A percentile compares a stretch with the other conserved stretches of the same genome.
These are phyloP conservation scores for Mus pahari DNA, from an alignment of 2,113 vertebrate species.

Conservation along the genomic window DNA sequence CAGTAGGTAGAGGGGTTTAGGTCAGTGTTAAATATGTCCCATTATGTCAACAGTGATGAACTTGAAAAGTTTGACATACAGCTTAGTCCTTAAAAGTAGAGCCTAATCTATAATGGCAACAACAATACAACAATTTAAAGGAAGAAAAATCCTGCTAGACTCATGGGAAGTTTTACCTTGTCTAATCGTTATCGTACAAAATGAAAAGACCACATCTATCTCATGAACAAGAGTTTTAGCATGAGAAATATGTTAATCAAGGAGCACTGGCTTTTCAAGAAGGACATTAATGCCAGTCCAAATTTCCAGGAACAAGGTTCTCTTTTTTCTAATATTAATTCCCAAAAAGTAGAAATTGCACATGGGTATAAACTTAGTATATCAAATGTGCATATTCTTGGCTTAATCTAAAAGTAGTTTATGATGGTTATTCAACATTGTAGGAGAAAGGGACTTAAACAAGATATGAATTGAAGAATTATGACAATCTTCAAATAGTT, in stretches of 20 bases:
- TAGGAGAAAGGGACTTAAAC: not conserved
- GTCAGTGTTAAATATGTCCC: not conserved
- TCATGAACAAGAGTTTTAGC: not conserved
- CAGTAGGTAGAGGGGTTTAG: not conserved
- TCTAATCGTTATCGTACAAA: not conserved
- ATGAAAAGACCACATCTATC: not conserved
- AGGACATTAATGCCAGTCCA: not conserved
- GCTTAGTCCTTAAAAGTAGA: constrained; percentile 38
- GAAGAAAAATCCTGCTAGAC: constrained; percentile 30
- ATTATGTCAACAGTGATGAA: not conserved
- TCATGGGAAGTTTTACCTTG: not conserved
- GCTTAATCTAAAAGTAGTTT: constrained; percentile 1
- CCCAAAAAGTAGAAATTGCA: constrained; percentile 6
- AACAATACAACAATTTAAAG: not conserved
- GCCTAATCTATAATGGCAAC: not conserved
- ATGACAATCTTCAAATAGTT: not conserved
- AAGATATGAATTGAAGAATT: not conserved
- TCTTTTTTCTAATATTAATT: not conserved
- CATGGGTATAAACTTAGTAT: not conserved
- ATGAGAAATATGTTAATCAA: constrained; percentile 15
- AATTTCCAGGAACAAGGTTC: not conserved
- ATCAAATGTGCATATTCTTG: not conserved
- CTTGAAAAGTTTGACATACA: not conserved
- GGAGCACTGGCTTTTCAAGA: constrained; percentile 4
- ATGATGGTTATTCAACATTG: not conserved